Evolutionary conservation across 2,113 vertebrate species (phyloP).

Genomic region (Pampusana beccarii): DNA sequence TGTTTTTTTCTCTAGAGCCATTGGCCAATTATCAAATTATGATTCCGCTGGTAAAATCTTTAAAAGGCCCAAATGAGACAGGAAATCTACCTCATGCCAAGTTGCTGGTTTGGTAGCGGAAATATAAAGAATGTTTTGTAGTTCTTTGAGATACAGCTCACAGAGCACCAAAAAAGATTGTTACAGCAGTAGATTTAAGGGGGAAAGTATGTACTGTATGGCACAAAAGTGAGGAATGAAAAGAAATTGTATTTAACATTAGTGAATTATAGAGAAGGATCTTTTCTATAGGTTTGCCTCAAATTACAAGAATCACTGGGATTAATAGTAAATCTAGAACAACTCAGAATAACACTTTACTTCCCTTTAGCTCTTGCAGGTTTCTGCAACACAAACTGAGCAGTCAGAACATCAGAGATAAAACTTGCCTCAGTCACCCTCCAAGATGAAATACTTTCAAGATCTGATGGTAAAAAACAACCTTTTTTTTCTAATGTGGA

Average conservation of each 20-base stretch:
- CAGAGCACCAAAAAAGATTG: background rate
- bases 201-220: background rate
- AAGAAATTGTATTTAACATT: background rate
- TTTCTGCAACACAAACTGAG: background rate
- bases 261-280: background rate
- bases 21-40: constrained; percentile 52
- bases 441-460: background rate
- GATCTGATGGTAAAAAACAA: background rate
- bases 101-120: background rate
- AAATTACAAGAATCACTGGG: background rate
- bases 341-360: background rate
- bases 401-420: background rate
- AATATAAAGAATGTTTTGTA: constrained; percentile 9
- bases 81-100: background rate
- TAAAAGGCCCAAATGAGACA: constrained; percentile 26
- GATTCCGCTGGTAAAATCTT: background rate
- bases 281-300: background rate
- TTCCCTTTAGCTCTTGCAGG: background rate
- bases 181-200: background rate
- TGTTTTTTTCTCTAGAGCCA: background rate
- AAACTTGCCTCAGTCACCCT: background rate
- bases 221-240: background rate
- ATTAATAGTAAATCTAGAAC: background rate
- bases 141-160: background rate
- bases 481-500: background rate